Percentiles rank a stretch among this genome's conserved stretches.
Conservation (phyloP, 2,888 invertebrate genomes). For the Trichogramma dendrolimi region DNA sequence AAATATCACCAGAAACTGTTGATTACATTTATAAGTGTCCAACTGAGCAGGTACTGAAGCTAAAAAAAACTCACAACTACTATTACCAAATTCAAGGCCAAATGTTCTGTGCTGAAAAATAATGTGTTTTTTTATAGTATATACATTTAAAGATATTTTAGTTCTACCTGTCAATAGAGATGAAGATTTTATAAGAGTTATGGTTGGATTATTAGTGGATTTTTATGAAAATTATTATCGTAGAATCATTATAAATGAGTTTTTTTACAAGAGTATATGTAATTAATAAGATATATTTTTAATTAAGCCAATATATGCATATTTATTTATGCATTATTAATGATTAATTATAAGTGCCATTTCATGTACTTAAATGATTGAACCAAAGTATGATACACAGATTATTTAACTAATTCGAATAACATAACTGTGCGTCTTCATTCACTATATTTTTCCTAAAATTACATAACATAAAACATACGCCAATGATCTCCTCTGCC, state of each 20-base stretch:
- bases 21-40: constrained; percentile 20
- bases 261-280: constrained; percentile 17
- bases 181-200: constrained; percentile 20
- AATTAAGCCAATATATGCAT: too few species aligned
- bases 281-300: too few species aligned
- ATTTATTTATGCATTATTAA: too few species aligned
- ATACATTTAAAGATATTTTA: constrained; percentile 20
- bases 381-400: too few species aligned
- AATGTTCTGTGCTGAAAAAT: constrained; percentile 23
- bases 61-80: constrained; percentile 23
- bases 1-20: constrained; percentile 19
- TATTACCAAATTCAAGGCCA: constrained; percentile 27
- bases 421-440: not conserved
- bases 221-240: constrained; percentile 21
- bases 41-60: constrained; percentile 11
- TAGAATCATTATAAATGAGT: constrained; percentile 20
- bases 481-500: constrained; percentile 20
- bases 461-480: constrained; percentile 26
- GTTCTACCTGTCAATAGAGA: constrained; percentile 19
- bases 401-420: not conserved
- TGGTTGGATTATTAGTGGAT: constrained; percentile 17
- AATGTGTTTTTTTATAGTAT: constrained; percentile 25
- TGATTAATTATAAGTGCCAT: too few species aligned
- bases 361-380: too few species aligned
- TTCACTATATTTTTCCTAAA: constrained; percentile 19